Evolutionary conservation across 2,797 vertebrate species (phyloP), one percentile per base, ranked within the genome.

Genomic region (Odontamblyopus rebecca): DNA sequence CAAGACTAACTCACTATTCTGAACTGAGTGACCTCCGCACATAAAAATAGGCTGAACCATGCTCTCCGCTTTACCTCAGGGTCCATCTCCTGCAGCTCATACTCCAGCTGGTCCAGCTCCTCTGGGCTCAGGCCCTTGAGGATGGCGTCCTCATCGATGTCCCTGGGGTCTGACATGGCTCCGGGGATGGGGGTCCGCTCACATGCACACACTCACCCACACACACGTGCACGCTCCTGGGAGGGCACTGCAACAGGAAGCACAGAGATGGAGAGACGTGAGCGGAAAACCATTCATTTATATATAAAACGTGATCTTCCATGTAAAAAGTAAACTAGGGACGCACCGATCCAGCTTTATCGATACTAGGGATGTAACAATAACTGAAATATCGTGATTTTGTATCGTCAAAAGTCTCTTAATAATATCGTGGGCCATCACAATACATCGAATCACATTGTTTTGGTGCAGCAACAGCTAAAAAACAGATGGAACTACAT

Each of bases 141-240:
- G 93, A 98, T 95, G 80, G 96, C 95, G 85, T 99, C 97, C 93
- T 98, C 97, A 4, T 98, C 97, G 23, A 99, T 96, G 91, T 99
- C 96, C 87, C 96, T 93, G 79, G 98, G 98, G 82, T 99, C 97
- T 76, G 94, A 94, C 94, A 95, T 95, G 87, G 76, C 84, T 91
- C 61, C 85, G 75, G 82, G 74, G n/a, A n/a, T n/a, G n/a, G 75
- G 68, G 81, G 61, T 87, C 77, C 62, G 78, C 69, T 85, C 84
- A 90, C 86, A 77, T 23, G 69, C 87, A 84, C 71, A 78, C 87
- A 81, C 86, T 67, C 87, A 77, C 73, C 68, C 88, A 86, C 73
- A 83, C 82, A 89, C 84, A 76, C 88, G 19, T 70, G 70, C 74
- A 80, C 85, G 88, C 77, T 74, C 84, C 85, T 79, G 81, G 72